Conservation (phyloP, 2,888 invertebrate genomes). For the Folsomia manolachei region DNA sequence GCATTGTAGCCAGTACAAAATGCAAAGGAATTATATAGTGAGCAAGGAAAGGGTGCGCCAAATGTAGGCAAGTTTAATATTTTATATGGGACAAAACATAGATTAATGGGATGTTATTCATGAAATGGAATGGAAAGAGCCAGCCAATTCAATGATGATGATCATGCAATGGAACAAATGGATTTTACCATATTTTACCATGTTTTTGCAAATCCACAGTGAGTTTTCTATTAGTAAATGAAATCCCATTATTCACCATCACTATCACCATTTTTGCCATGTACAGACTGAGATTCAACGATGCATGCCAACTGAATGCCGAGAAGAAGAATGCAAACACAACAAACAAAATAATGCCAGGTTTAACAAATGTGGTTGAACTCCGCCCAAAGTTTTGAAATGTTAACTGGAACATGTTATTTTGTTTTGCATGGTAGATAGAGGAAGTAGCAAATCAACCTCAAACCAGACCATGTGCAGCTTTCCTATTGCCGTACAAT, state of each 20-base stretch:
- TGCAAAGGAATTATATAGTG: too few relatives aligned
- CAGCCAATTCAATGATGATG: not conserved
- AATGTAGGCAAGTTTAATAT: not conserved
- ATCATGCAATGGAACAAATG: not conserved
- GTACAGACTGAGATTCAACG: not conserved
- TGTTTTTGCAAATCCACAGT: too few relatives aligned
- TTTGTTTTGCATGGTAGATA: not conserved
- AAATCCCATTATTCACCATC: slow-evolving; percentile 1
- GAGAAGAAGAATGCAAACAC: too few relatives aligned
- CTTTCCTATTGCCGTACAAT: too few relatives aligned
- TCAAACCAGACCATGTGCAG: not conserved
- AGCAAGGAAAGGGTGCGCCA: not conserved
- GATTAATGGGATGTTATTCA: not conserved
- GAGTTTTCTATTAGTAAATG: not conserved
- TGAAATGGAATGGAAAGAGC: not conserved
- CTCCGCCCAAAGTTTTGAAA: not conserved
- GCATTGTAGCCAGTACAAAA: too few relatives aligned
- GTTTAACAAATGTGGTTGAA: not conserved
- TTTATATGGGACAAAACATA: not conserved
- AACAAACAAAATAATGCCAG: too few relatives aligned
- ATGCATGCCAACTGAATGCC: too few relatives aligned
- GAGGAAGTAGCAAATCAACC: not conserved
- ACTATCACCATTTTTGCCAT: not conserved
- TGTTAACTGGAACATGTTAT: not conserved
- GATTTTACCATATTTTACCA: not conserved